These are phyloP conservation scores for Lineus longissimus DNA, from an alignment of 1,140 invertebrate genomes.

Conservation along the genomic window DNA sequence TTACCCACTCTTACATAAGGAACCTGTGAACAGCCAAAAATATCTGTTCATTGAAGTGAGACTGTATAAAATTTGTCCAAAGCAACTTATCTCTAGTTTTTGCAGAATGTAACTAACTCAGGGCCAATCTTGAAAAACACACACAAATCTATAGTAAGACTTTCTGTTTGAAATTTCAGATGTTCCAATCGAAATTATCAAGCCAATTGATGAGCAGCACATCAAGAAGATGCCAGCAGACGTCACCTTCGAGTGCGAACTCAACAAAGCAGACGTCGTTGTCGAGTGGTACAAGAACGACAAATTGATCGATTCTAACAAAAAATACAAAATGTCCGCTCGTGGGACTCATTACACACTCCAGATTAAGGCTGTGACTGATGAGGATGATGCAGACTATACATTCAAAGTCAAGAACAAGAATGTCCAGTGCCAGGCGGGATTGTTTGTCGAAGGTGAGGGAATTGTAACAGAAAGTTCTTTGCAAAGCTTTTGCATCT, in stretches of 20 bases:
- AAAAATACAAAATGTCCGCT: slow-evolving; percentile 40
- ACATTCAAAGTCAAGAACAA: background rate
- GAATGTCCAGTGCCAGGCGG: background rate
- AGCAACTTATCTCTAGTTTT: too few species aligned
- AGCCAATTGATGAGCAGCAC: slow-evolving; percentile 33
- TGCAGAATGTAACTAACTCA: too few species aligned
- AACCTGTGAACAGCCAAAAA: too few species aligned
- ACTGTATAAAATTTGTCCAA: too few species aligned
- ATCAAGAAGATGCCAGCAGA: slow-evolving; percentile 24
- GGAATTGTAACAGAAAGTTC: background rate
- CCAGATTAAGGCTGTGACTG: background rate
- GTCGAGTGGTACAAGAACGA: slow-evolving; percentile 84
- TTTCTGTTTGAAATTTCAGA: slow-evolving; percentile 26
- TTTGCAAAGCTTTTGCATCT: too few species aligned
- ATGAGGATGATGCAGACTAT: background rate
- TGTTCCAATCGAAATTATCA: slow-evolving; percentile 35
- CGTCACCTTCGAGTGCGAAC: slow-evolving; percentile 41
- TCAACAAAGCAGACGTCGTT: slow-evolving; percentile 69
- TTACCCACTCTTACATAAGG: too few species aligned
- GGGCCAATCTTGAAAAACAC: too few species aligned
- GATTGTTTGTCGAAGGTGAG: background rate
- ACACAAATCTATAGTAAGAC: too few species aligned
- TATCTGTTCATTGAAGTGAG: too few species aligned
- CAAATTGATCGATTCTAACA: slow-evolving; percentile 52
- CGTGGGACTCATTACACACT: background rate